Evolutionary conservation across 2,888 invertebrate genomes (phyloP).

Genomic region (Eudiplozoon nipponicum): DNA sequence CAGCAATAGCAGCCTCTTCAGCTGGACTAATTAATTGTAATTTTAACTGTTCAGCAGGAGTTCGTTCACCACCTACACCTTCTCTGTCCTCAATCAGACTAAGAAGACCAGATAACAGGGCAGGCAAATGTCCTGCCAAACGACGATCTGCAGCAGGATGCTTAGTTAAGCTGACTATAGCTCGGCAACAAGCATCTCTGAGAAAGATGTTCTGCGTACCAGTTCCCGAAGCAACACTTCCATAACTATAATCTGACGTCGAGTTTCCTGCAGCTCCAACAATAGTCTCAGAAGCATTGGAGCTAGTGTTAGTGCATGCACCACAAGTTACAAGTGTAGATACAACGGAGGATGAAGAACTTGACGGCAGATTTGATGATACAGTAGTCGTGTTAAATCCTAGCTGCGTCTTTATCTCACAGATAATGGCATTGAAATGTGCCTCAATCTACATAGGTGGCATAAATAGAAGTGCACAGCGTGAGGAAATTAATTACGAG

Average conservation of each 20-base stretch:
- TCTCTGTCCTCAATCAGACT: neutral
- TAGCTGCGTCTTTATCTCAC: neutral
- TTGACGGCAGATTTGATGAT: neutral
- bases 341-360: neutral
- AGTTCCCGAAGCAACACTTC: no score
- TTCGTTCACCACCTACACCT: neutral
- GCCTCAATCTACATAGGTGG: neutral
- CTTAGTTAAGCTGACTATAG: neutral
- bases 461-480: no score
- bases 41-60: no score
- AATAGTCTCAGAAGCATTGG: no score
- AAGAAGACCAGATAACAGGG: neutral
- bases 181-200: neutral
- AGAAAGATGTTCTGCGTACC: neutral
- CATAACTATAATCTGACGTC: no score
- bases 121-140: constrained; percentile 1
- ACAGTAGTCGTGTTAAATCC: neutral
- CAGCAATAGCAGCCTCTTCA: neutral
- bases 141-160: neutral
- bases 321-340: no score
- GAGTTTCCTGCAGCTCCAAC: no score
- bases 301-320: no score
- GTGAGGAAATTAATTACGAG: no score
- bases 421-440: neutral
- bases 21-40: neutral